Conservation (phyloP, 2,888 invertebrate species). For the Drosophila mayaguana region DNA sequence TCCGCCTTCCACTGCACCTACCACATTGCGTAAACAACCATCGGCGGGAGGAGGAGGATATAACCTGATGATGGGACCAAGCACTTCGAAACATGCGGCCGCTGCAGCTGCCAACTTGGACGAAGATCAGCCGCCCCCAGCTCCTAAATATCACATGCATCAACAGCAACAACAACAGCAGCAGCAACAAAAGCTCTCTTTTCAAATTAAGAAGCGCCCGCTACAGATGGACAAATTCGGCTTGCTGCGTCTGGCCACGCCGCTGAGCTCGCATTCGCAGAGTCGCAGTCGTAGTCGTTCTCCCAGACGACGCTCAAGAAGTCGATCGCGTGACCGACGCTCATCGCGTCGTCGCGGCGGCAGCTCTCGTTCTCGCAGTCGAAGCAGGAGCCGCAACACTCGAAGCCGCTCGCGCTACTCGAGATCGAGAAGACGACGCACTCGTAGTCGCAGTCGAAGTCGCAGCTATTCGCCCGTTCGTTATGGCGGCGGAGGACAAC, state of each 20-base stretch:
- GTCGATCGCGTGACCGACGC: slow-evolving; percentile 44
- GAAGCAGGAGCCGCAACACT: slow-evolving; percentile 43
- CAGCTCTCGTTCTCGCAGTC: slow-evolving; percentile 42
- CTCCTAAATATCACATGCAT: slow-evolving; percentile 39
- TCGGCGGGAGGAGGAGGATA: background rate
- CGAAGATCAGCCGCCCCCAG: slow-evolving; percentile 39
- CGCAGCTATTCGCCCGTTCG: slow-evolving; percentile 34
- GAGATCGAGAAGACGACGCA: slow-evolving; percentile 40
- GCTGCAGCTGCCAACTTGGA: slow-evolving; percentile 15
- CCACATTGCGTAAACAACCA: slow-evolving; percentile 27
- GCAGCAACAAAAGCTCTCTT: slow-evolving; percentile 73
- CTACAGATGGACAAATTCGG: slow-evolving; percentile 89
- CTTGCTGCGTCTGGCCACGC: slow-evolving; percentile 88
- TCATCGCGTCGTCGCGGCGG: slow-evolving; percentile 26
- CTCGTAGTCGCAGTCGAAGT: slow-evolving; percentile 32
- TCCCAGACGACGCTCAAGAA: slow-evolving; percentile 39
- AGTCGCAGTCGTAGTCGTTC: slow-evolving; percentile 63
- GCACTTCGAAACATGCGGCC: slow-evolving; percentile 67
- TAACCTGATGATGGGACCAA: slow-evolving; percentile 57
- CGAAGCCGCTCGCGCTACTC: slow-evolving; percentile 42
- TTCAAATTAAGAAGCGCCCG: slow-evolving; percentile 85
- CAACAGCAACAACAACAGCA: slow-evolving; percentile 36
- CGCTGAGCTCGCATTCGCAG: slow-evolving; percentile 83
- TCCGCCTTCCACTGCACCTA: slow-evolving; percentile 57
- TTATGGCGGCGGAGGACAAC: slow-evolving; percentile 23